These are phyloP conservation scores for Poeciliopsis paucimaculata DNA, from an alignment of 2,797 vertebrate genomes.

Conservation along the genomic window DNA sequence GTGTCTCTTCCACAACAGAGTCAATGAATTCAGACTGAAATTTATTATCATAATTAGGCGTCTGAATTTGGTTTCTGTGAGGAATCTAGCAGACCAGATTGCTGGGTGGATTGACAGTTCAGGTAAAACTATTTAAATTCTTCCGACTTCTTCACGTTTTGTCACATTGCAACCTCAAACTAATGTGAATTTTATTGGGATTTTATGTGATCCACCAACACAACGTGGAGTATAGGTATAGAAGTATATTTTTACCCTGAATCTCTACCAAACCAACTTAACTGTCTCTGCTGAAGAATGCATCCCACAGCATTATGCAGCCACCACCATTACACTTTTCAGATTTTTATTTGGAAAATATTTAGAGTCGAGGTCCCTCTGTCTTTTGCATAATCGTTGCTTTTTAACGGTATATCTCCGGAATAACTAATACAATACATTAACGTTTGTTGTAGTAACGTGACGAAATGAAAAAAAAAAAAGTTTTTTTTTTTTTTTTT, in stretches of 20 bases:
- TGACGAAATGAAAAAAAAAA: not conserved
- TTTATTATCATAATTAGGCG: conserved; percentile 41
- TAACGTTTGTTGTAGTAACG: not conserved
- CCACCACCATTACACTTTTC: not conserved
- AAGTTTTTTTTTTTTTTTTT: too few relatives aligned
- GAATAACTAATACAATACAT: not conserved
- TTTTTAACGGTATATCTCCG: not conserved
- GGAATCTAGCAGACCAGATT: conserved; percentile 24
- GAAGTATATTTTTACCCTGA: not conserved
- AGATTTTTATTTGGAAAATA: not conserved
- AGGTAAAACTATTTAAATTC: not conserved
- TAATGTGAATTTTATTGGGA: not conserved
- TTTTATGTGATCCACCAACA: not conserved
- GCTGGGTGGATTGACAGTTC: not conserved
- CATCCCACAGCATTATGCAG: not conserved
- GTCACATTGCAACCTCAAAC: not conserved
- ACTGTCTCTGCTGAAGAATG: not conserved
- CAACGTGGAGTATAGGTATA: too few relatives aligned
- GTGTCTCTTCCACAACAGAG: conserved; percentile 13
- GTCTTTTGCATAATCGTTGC: not conserved
- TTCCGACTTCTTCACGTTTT: not conserved
- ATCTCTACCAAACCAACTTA: not conserved
- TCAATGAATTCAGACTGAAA: conserved; percentile 37
- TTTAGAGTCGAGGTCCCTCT: not conserved
- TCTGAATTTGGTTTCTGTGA: conserved; percentile 20